phyloP scores from a whole-genome alignment of 1,140 invertebrate genomes.

The Anagrus nilaparvatae region DNA sequence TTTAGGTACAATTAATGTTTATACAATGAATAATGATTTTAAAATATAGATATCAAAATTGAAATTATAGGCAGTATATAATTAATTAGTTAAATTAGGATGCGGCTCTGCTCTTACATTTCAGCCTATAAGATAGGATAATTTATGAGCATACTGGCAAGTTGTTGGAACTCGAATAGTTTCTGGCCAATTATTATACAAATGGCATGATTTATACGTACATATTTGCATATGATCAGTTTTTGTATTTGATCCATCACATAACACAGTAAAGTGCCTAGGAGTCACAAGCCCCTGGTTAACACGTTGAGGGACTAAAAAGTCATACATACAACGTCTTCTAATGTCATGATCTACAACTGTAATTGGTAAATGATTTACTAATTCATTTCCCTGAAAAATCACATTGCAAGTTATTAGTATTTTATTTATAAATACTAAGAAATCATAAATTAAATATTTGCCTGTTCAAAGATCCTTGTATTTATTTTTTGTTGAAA shows the following conservation, averaged over 20 bases:
- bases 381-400: slow-evolving; percentile 32
- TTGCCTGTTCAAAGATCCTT: slow-evolving; percentile 52
- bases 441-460: slow-evolving; percentile 12
- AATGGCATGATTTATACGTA: slow-evolving; percentile 80
- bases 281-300: slow-evolving; percentile 76
- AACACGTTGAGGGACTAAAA: slow-evolving; percentile 79
- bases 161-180: slow-evolving; percentile 86
- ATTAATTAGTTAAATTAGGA: slow-evolving; percentile 43
- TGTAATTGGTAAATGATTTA: slow-evolving; percentile 77
- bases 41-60: too few species aligned
- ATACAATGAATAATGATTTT: not conserved
- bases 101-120: slow-evolving; percentile 51
- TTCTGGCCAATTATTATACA: slow-evolving; percentile 95
- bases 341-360: slow-evolving; percentile 76
- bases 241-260: slow-evolving; percentile 59
- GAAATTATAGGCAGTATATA: slow-evolving; percentile 61
- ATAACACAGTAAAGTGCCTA: slow-evolving; percentile 79
- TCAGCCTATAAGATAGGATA: slow-evolving; percentile 69
- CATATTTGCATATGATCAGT: slow-evolving; percentile 77
- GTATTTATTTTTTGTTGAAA: slow-evolving; percentile 90
- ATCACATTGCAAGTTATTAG: not conserved
- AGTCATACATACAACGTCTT: slow-evolving; percentile 69
- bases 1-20: too few species aligned
- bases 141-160: slow-evolving; percentile 79
- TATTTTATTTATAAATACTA: slow-evolving; percentile 4